Base-by-base conservation (phyloP, 2,888 invertebrate genomes). In the Dicycla oo region DNA sequence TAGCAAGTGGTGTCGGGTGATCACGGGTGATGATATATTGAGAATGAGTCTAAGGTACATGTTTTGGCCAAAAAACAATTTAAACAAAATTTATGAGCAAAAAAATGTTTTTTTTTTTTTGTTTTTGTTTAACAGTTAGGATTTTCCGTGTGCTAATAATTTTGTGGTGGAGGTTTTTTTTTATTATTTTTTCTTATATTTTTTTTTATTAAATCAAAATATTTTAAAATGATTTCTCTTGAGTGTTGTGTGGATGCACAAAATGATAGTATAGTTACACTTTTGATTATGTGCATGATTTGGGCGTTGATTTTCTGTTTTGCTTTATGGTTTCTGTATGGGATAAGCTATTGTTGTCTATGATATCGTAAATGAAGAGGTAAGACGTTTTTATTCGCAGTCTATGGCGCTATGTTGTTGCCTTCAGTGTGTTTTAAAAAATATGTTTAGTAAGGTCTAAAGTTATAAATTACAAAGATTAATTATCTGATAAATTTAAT, bases 21-120 rank as follows among this genome's bases (percentile, higher is more conserved):
- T 97, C 96, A 97, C 97, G 85, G 97, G 97, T 94, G 97, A 97
- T 93, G 97, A 97, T 97, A 97, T 97, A 94, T 97, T 97, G 96
- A 97, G 97, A 97, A 97, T 97, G 97, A 97, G 97, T 93, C 94
- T 97, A 97, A 98, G 97, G 98, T 97, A 96, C 92, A 26, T 40
- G 26, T 80, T 84, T 78, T 77, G 81, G 79, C 74, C 76, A 79
- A 78, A 70, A 82, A 84, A 80, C 11, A 11, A n/a, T 26, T 20
- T 80, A 71, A 66, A 73, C 49, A 69, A 56, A 73, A 40, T 61
- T 72, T 79, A 78, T 69, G 65, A 80, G 1, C 18, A 38, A 66
- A 63, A 54, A 65, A 47, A 7, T 73, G 63, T 61, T 80, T 64
- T 75, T 86, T 81, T 69, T 34, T 51, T 71, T 75, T 85, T 81